These are phyloP conservation scores for Napeogenes inachia DNA, from an alignment of 2,888 invertebrate species.

Conservation along the genomic window DNA sequence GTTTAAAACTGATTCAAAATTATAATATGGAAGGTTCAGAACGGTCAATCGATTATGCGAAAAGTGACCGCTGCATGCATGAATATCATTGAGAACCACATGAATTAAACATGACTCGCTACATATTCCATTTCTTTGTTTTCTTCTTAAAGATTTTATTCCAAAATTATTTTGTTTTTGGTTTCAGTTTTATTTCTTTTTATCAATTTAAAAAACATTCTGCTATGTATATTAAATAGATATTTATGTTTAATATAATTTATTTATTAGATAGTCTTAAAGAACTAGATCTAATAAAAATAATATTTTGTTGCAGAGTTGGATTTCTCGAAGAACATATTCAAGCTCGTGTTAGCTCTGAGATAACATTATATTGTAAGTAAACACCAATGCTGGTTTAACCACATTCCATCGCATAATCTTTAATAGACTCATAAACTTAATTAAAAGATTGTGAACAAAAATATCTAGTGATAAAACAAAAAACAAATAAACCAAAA, in stretches of 20 bases:
- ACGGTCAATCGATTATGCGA: conserved; percentile 1
- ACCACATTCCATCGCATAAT: background rate
- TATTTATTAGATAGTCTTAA: too few relatives aligned
- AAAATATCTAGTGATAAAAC: too few relatives aligned
- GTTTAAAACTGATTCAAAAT: background rate
- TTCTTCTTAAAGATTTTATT: background rate
- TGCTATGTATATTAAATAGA: too few relatives aligned
- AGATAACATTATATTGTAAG: background rate
- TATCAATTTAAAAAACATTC: too few relatives aligned
- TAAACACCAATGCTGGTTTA: background rate
- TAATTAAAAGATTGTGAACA: background rate
- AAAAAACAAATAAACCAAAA: too few relatives aligned
- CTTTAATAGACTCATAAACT: background rate
- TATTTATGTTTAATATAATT: too few relatives aligned
- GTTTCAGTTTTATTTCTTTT: too few relatives aligned
- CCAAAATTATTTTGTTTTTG: background rate
- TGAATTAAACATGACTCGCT: background rate
- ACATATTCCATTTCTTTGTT: background rate
- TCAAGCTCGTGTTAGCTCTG: background rate
- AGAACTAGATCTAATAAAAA: background rate
- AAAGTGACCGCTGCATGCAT: background rate
- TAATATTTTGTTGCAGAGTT: background rate
- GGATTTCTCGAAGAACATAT: background rate
- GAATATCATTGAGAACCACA: conserved; percentile 3
- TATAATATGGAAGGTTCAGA: background rate